Base-by-base conservation (phyloP, 2,797 vertebrate species). In the Amazona ochrocephala region DNA sequence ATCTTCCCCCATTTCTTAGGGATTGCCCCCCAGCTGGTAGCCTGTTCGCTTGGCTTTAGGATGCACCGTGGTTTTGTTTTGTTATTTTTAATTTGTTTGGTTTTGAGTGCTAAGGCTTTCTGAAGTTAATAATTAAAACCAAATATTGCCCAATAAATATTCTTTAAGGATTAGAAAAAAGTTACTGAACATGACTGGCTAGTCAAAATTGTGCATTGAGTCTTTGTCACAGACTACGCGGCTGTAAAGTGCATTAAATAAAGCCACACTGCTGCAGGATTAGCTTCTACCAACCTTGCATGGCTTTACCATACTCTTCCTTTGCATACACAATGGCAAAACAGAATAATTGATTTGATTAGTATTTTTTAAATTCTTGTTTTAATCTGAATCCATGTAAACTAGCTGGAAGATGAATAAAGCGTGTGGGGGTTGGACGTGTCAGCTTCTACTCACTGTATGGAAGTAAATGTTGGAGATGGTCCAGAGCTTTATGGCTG, bases 401-500 rank as follows among this genome's bases (percentile, higher is more conserved):
- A 89, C 68, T 92, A 91, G 51, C 86, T 89, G 82, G 65, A 91
- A 94, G 96, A 96, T 45, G 84, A 95, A 94, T 76, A 81, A 89
- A 85, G 86, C 54, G 27, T 41, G 29, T 27, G 45, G 44, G 85
- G 54, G 67, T 96, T 95, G 91, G 91, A 86, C 27, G 44, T 93
- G 90, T 95, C 92, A 73, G 64, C 89, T 92, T 96, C 84, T 93
- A 70, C 79, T 91, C 79, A 58, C 92, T n/a, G 44, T 85, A 94
- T 96, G 90, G 92, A 96, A 96, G 93, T 94, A 84, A 95, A 79
- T 93, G 88, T 79, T 97, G 96, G 95, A 95, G 85, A 32, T 16
- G 37, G 42, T 93, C 96, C 96, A 96, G 87, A 86, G 67, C 93
- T 95, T 96, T 95, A 94, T 94, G 94, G 68, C 93, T 94, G 84